phyloP scores from a whole-genome alignment of 37 sponge, comb jelly and placozoan genomes.

The Hormiphora californensis region DNA sequence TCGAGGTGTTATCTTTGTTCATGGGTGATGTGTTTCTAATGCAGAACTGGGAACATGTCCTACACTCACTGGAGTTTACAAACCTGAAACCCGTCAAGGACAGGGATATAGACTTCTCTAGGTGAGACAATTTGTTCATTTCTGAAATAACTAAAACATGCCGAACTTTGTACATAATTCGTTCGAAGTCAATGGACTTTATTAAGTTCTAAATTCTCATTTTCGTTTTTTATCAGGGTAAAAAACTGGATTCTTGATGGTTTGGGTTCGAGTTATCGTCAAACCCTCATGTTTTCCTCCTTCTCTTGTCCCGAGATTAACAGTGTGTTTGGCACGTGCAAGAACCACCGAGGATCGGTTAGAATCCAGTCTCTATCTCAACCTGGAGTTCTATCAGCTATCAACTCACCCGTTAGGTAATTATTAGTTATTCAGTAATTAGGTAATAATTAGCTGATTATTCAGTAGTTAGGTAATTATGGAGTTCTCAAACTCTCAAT shows the following conservation, averaged over 20 bases:
- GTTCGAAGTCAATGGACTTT: neutral
- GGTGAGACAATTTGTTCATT: neutral
- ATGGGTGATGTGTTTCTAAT: conserved; percentile 91
- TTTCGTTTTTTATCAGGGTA: no score
- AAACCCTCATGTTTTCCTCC: conserved; percentile 70
- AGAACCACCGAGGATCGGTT: neutral
- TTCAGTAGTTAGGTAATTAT: no score
- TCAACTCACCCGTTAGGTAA: no score
- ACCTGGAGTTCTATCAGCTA: neutral
- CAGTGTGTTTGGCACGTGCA: conserved; percentile 59
- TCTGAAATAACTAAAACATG: neutral
- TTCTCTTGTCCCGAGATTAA: conserved; percentile 76
- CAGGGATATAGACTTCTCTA: conserved; percentile 3
- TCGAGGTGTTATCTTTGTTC: conserved; percentile 82
- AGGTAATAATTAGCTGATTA: no score
- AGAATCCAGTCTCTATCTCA: neutral
- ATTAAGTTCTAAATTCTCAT: no score
- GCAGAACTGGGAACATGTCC: conserved; percentile 97
- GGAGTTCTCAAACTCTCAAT: neutral
- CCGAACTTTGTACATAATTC: neutral
- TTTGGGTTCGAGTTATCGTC: conserved; percentile 62
- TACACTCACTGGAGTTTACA: neutral
- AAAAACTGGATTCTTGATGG: conserved; percentile 77
- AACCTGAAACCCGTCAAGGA: neutral
- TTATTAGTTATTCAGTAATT: no score